A percentile compares a stretch with the other conserved stretches of the same genome.
These are phyloP conservation scores for Drosophila pseudotalamancana DNA, from an alignment of 2,888 invertebrate genomes.

Conservation along the genomic window DNA sequence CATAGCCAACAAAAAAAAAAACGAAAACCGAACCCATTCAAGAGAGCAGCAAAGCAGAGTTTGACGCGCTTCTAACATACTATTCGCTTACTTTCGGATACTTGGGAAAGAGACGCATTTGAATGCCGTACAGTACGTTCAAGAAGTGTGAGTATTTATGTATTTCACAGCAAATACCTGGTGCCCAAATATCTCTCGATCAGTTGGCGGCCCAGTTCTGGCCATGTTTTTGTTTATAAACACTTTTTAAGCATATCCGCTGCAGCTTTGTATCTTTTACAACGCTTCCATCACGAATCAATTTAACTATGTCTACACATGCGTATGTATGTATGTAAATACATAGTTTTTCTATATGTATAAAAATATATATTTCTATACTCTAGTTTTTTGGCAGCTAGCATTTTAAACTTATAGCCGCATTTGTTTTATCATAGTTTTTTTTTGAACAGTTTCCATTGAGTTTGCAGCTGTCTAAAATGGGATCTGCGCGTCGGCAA, in stretches of 20 bases:
- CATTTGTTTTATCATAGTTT: constrained; percentile 49
- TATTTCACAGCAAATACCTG: constrained; percentile 3
- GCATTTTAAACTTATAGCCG: constrained; percentile 38
- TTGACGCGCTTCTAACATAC: constrained; percentile 37
- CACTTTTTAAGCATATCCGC: constrained; percentile 54
- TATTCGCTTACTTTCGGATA: constrained; percentile 39
- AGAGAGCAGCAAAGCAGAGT: constrained; percentile 19
- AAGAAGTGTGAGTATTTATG: constrained; percentile 69
- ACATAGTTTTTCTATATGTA: too few species aligned
- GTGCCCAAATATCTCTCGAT: constrained; percentile 7
- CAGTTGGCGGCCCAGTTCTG: constrained; percentile 32
- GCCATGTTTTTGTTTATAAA: constrained; percentile 62
- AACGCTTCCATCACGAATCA: constrained; percentile 33
- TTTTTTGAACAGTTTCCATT: constrained; percentile 34
- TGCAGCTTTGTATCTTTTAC: constrained; percentile 30
- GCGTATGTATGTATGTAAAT: not conserved
- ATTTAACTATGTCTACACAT: constrained; percentile 11
- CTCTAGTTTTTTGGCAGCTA: constrained; percentile 12
- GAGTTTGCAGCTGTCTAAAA: constrained; percentile 53
- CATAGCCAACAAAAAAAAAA: too few species aligned
- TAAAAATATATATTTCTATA: constrained; percentile 1
- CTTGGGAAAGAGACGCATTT: constrained; percentile 30
- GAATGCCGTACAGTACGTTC: constrained; percentile 65
- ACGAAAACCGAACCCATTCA: constrained; percentile 1
- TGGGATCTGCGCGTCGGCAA: constrained; percentile 59